phyloP scores from a whole-genome alignment of 2,888 invertebrate genomes.

The Cantharis lateralis region DNA sequence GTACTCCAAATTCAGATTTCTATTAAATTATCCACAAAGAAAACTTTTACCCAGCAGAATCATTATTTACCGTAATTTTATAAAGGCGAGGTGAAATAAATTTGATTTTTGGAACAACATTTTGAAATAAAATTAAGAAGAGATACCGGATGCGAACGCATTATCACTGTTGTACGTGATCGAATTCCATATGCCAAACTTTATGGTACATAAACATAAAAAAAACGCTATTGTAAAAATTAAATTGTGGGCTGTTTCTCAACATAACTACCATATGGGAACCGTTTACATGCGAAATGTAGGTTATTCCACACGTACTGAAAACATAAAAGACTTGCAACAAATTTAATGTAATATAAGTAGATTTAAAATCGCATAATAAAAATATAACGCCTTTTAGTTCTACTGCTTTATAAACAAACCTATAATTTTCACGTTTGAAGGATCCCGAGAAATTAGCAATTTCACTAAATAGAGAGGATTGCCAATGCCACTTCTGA shows the following conservation, averaged over 20 bases:
- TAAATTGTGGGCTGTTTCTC: slow-evolving; percentile 41
- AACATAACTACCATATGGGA: slow-evolving; percentile 34
- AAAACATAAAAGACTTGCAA: slow-evolving; percentile 3
- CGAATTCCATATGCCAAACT: slow-evolving; percentile 44
- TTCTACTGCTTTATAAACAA: not conserved
- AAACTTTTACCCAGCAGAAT: not conserved
- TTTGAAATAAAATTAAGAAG: not conserved
- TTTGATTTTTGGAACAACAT: not conserved
- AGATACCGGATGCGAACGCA: not conserved
- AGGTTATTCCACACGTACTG: slow-evolving; percentile 16
- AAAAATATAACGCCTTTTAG: not conserved
- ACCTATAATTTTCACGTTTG: not conserved
- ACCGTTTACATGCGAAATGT: slow-evolving; percentile 12
- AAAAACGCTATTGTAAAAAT: slow-evolving; percentile 45
- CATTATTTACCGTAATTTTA: not conserved
- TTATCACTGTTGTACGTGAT: slow-evolving; percentile 12
- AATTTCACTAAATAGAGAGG: not conserved
- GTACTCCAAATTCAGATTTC: not conserved
- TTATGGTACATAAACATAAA: slow-evolving; percentile 45
- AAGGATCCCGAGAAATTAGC: not conserved
- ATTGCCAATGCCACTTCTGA: not conserved
- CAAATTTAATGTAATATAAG: not conserved
- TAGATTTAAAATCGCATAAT: not conserved
- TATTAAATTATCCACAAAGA: not conserved
- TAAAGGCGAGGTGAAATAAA: not conserved